Percentiles rank a stretch among this genome's conserved stretches.
Conservation (phyloP, 2,113 vertebrate genomes). For the Catharus bicknelli region DNA sequence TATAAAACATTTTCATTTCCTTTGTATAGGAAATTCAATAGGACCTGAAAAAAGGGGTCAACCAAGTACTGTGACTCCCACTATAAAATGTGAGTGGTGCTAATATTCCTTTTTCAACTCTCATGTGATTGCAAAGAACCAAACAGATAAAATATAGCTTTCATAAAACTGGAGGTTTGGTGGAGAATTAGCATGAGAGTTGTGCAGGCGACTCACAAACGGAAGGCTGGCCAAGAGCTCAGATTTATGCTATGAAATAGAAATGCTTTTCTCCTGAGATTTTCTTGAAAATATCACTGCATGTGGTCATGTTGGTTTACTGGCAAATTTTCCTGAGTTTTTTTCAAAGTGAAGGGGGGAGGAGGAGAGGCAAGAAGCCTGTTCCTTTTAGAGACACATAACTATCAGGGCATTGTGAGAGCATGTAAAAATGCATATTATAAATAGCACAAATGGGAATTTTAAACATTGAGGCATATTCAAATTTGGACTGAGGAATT, state of each 20-base stretch:
- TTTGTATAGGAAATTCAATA: slow-evolving; percentile 79
- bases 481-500: slow-evolving; percentile 51
- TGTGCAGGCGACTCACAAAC: slow-evolving; percentile 62
- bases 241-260: slow-evolving; percentile 79
- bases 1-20: slow-evolving; percentile 80
- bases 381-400: slow-evolving; percentile 61
- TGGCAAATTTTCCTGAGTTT: slow-evolving; percentile 54
- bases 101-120: slow-evolving; percentile 76
- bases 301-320: slow-evolving; percentile 68
- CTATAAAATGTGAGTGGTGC: slow-evolving; percentile 77
- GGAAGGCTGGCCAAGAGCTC: slow-evolving; percentile 72
- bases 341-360: slow-evolving; percentile 51
- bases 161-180: slow-evolving; percentile 79
- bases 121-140: slow-evolving; percentile 69
- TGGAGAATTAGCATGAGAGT: slow-evolving; percentile 77
- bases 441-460: slow-evolving; percentile 62
- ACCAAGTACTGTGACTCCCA: slow-evolving; percentile 69
- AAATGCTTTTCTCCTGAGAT: slow-evolving; percentile 76
- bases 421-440: not conserved
- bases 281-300: slow-evolving; percentile 75
- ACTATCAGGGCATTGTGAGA: slow-evolving; percentile 30
- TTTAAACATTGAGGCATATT: slow-evolving; percentile 45
- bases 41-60: slow-evolving; percentile 74
- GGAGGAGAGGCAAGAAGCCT: not conserved
- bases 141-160: slow-evolving; percentile 82